Conservation (phyloP, 2,888 invertebrate genomes). For the Nebria brevicollis region DNA sequence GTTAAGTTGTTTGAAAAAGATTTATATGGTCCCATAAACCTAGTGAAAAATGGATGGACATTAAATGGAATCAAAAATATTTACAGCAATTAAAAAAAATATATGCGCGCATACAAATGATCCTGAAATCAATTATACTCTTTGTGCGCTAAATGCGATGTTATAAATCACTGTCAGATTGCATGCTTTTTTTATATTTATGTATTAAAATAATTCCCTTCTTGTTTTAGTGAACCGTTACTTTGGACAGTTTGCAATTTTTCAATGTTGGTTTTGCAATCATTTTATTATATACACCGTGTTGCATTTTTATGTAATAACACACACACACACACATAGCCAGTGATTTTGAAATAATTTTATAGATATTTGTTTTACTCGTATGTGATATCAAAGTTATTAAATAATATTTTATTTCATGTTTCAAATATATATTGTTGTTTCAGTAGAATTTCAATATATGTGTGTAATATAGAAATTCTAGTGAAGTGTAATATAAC, state of each 20-base stretch:
- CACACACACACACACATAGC: not conserved
- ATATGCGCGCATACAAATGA: not conserved
- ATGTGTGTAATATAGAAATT: too few species aligned
- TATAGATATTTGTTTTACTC: too few species aligned
- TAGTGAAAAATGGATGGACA: not conserved
- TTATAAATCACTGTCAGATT: not conserved
- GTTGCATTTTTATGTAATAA: not conserved
- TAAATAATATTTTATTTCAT: too few species aligned
- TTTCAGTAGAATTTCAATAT: too few species aligned
- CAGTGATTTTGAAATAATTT: too few species aligned
- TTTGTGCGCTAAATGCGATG: not conserved
- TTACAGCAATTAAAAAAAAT: not conserved
- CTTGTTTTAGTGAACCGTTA: not conserved
- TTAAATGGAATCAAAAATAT: not conserved
- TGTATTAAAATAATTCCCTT: not conserved
- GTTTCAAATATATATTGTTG: too few species aligned
- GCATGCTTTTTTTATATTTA: not conserved
- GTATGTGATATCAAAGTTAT: too few species aligned
- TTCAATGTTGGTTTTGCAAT: not conserved
- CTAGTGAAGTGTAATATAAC: too few species aligned
- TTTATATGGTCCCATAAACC: not conserved
- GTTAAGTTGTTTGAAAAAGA: not conserved
- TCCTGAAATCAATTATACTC: not conserved
- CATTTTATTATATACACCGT: not conserved
- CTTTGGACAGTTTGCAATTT: not conserved